Evolutionary conservation across 2,888 invertebrate genomes (phyloP).

Genomic region (Cantharis rufa): DNA sequence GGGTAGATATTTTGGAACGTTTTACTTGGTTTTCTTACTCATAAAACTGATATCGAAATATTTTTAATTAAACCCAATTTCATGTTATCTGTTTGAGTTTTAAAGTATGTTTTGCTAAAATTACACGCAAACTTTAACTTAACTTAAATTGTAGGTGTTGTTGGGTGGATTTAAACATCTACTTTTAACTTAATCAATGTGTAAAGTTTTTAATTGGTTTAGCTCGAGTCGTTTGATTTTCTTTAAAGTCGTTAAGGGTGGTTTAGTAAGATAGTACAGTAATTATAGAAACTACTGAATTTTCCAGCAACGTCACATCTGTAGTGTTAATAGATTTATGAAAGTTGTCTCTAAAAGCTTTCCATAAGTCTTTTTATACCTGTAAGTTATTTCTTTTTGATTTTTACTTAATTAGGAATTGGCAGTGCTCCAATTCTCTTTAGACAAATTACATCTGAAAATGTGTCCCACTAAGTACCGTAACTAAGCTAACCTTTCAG

Average conservation of each 20-base stretch:
- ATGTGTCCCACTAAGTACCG: neutral
- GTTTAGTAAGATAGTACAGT: neutral
- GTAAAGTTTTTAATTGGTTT: neutral
- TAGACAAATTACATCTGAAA: neutral
- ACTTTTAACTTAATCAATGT: neutral
- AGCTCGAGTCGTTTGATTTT: neutral
- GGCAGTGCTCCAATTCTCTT: neutral
- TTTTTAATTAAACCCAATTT: neutral
- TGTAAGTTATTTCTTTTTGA: neutral
- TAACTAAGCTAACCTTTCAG: neutral
- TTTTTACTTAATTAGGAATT: neutral
- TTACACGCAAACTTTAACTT: neutral
- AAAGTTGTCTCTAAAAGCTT: neutral
- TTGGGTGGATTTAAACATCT: neutral
- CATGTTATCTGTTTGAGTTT: neutral
- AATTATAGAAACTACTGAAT: neutral
- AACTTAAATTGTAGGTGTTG: neutral
- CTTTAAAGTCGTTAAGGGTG: neutral
- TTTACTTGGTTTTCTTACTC: neutral
- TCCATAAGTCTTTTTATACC: neutral
- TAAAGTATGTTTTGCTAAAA: neutral
- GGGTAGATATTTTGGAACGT: neutral
- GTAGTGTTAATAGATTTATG: neutral
- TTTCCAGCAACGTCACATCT: neutral
- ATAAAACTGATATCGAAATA: neutral